These are phyloP conservation scores for Silurus meridionalis DNA, from an alignment of 2,113 vertebrate species.

Conservation along the genomic window DNA sequence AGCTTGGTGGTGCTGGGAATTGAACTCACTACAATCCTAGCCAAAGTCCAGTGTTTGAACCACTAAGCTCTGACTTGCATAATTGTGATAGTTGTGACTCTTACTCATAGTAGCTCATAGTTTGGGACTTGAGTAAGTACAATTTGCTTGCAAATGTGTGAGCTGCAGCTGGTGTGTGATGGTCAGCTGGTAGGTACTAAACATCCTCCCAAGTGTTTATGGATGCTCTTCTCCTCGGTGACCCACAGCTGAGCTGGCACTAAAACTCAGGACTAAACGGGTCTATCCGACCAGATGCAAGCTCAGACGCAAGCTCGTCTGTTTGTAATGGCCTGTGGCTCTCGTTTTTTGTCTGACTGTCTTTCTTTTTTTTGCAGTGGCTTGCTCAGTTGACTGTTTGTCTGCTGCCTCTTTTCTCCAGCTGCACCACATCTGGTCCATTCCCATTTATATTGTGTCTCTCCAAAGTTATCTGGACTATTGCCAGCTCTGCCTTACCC, in stretches of 20 bases:
- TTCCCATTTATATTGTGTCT: conserved; percentile 4
- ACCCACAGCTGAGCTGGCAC: neutral
- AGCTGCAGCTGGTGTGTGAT: conserved; percentile 14
- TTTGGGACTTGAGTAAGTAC: neutral
- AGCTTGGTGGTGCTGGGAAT: no score
- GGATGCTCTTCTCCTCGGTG: neutral
- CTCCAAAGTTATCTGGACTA: neutral
- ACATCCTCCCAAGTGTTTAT: neutral
- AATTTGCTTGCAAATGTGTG: neutral
- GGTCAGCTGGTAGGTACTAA: conserved; percentile 17
- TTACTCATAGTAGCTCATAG: neutral
- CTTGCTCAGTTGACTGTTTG: neutral
- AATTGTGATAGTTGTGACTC: neutral
- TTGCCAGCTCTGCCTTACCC: neutral
- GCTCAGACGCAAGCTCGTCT: neutral
- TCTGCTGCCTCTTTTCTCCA: conserved; percentile 4
- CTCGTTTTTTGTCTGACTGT: neutral
- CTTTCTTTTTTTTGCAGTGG: neutral
- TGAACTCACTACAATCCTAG: no score
- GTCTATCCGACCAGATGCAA: neutral
- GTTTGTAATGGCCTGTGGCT: conserved; percentile 1
- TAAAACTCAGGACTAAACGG: neutral
- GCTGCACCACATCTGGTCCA: conserved; percentile 23
- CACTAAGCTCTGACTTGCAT: neutral
- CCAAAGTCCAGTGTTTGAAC: no score